Evolutionary conservation across 2,888 invertebrate species (phyloP), one percentile per base, ranked within the genome.

Genomic region (Lomographa bimaculata): DNA sequence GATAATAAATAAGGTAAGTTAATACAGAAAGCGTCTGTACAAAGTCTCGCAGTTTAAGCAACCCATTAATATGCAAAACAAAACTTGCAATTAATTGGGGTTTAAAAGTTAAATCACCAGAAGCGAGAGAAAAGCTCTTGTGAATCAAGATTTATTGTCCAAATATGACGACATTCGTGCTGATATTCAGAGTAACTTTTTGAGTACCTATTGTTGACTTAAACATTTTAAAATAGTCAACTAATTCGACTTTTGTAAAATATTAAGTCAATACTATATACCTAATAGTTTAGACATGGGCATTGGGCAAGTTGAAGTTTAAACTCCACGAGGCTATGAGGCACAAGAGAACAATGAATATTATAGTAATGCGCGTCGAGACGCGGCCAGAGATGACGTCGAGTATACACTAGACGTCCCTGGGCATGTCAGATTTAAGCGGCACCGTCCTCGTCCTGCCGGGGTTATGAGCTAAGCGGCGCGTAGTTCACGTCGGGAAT

Each of bases 41-140:
- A 58, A 46, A 57, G 58, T 33, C 60, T 55, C 52, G n/a, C 62
- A 48, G 49, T 19, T 57, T 48, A 54, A 67, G 61, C 57, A 61
- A 64, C 60, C 64, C 64, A 72, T 78, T 78, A 74, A 66, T 77
- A 78, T 79, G 72, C 73, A 74, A 77, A 79, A 78, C 69, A 76
- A 75, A 73, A 79, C 68, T 68, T 68, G 60, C 67, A 68, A 71
- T 71, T 74, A 75, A 74, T 75, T 71, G 68, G 62, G 64, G 67
- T 72, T 72, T 71, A 24, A 70, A 66, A 71, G 69, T 69, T 67
- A 64, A 64, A 71, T 65, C 66, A 60, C 64, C 60, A 64, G 62
- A 65, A 66, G 52, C 64, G 54, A 50, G 54, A 54, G 48, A 55
- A 67, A 59, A 67, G 60, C 68, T 64, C 56, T 58, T 48, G 58